Evolutionary conservation across 2,888 invertebrate genomes (phyloP).

Genomic region (Thera obeliscata): DNA sequence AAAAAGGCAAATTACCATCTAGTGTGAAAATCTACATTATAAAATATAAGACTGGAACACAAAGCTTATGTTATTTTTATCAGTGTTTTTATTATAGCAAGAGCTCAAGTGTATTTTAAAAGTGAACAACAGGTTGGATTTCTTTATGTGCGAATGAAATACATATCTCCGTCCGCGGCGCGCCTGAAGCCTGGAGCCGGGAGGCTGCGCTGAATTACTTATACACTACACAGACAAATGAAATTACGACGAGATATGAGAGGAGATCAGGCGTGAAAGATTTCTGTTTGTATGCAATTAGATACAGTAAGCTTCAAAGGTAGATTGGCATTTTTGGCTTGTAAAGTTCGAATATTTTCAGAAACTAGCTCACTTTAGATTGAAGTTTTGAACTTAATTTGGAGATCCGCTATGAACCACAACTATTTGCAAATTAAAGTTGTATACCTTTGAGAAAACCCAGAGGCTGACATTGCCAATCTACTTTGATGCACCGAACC

Average conservation of each 20-base stretch:
- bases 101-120: neutral
- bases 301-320: too few relatives aligned
- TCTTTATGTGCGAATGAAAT: neutral
- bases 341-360: too few relatives aligned
- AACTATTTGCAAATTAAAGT: too few relatives aligned
- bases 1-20: neutral
- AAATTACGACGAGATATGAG: neutral
- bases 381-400: too few relatives aligned
- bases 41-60: neutral
- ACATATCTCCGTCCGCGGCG: neutral
- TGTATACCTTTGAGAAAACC: too few relatives aligned
- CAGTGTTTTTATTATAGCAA: neutral
- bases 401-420: too few relatives aligned
- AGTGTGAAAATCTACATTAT: neutral
- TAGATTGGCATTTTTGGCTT: too few relatives aligned
- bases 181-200: neutral
- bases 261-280: neutral
- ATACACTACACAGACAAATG: slow-evolving; percentile 3
- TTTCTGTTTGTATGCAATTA: neutral
- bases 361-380: too few relatives aligned
- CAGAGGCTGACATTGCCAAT: too few relatives aligned
- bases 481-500: too few relatives aligned
- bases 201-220: slow-evolving; percentile 4
- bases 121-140: neutral
- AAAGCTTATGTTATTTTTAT: neutral